Base-by-base conservation (phyloP, 2,888 invertebrate species). In the Cyclophora albipunctata region DNA sequence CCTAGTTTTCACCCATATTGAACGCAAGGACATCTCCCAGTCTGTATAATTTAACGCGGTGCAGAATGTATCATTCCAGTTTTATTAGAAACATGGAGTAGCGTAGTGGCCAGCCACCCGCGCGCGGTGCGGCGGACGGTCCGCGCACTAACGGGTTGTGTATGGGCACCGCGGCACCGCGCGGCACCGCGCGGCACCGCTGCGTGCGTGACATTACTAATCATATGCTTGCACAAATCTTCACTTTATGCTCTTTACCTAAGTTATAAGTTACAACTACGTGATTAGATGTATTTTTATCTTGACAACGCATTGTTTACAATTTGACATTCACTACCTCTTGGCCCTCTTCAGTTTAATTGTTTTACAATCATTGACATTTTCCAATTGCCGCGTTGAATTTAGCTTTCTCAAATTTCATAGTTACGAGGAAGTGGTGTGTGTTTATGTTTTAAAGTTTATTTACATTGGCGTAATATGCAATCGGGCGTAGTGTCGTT, bases 1-100 rank as follows among this genome's bases (percentile, higher is more conserved):
- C 78, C 73, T 74, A 75, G 73, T 77, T 79, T 75, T 73, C 71
- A 64, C 72, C 71, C 75, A 74, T 76, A 76, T 69, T 73, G 74
- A 67, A 71, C 63, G 69, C 72, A 73, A 75, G 75, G 78, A 70
- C 73, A 69, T 57, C 61, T 53, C 46, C 20, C 51, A 47, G 52
- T 52, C 42, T 42, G 42, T 20, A 20, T 20, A 20, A 7, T 42
- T 42, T 42, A 42, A 42, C 20, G 42, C 42, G 42, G 42, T 42
- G 4, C 3, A 20, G 7, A 20, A 42, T 42, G 7, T 42, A 42
- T 42, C 4, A 42, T 42, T 42, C 20, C 7, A 7, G 7, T 42
- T 7, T 42, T 42, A 42, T 42, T 40, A 7, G 7, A 5, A 42
- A 42, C 20, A 42, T 42, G 42, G 41, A 34, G n/a, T 6, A 34